Conservation (phyloP, 2,888 invertebrate species). For the Callosobruchus maculatus region DNA sequence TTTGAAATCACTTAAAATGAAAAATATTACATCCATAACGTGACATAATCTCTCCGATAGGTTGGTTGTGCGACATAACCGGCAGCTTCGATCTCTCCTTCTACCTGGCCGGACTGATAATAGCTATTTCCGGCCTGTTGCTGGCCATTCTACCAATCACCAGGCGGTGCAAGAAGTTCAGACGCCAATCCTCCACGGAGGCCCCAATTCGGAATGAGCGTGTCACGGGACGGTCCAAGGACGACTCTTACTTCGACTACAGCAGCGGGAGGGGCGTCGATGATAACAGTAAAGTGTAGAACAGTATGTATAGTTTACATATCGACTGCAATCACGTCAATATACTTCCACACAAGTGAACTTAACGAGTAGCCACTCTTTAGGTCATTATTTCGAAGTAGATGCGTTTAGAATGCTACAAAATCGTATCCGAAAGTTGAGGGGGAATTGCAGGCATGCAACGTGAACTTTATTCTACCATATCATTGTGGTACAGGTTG, state of each 20-base stretch:
- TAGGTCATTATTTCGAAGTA: neutral
- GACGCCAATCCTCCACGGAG: neutral
- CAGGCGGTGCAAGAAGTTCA: neutral
- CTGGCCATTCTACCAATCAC: slow-evolving; percentile 48
- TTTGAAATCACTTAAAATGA: too few species aligned
- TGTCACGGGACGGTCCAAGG: neutral
- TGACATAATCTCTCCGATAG: slow-evolving; percentile 47
- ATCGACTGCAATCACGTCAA: neutral
- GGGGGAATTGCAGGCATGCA: too few species aligned
- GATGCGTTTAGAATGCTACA: neutral
- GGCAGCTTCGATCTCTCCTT: slow-evolving; percentile 75
- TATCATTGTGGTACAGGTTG: too few species aligned
- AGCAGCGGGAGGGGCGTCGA: neutral
- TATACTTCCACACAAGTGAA: neutral
- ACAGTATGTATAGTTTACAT: neutral
- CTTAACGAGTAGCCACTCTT: neutral
- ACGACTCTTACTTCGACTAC: neutral
- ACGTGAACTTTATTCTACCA: neutral
- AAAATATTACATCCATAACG: too few species aligned
- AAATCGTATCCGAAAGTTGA: neutral
- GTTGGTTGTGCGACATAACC: slow-evolving; percentile 78
- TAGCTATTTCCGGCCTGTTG: slow-evolving; percentile 68
- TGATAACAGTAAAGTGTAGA: neutral
- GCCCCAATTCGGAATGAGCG: neutral
- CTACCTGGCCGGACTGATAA: slow-evolving; percentile 77